Evolutionary conservation across 2,113 vertebrate genomes (phyloP).

Genomic region (Burhinus oedicnemus): DNA sequence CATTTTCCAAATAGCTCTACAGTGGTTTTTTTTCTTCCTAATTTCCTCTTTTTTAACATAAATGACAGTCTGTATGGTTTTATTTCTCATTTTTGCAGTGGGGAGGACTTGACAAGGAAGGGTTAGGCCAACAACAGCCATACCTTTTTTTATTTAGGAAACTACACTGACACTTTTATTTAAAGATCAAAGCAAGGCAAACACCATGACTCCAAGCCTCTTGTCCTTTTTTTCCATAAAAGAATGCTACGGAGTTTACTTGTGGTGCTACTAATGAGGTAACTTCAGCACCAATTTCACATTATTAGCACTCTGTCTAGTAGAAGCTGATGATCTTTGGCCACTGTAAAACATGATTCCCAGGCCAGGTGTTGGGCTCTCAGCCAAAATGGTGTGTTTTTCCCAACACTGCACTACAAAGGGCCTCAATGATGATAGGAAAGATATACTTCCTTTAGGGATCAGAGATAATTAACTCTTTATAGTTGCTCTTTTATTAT

Average conservation of each 20-base stretch:
- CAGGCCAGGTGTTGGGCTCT: slow-evolving; percentile 69
- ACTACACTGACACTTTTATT: slow-evolving; percentile 15
- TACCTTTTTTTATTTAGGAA: not conserved
- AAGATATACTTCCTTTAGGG: slow-evolving; percentile 71
- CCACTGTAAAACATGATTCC: slow-evolving; percentile 64
- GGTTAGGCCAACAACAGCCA: not conserved
- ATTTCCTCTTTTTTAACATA: not conserved
- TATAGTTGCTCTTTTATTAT: slow-evolving; percentile 65
- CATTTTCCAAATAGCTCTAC: not conserved
- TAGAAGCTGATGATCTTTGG: slow-evolving; percentile 60
- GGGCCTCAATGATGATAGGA: slow-evolving; percentile 58
- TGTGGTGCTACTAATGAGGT: slow-evolving; percentile 48
- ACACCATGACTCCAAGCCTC: slow-evolving; percentile 3
- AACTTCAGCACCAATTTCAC: slow-evolving; percentile 50
- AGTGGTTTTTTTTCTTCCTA: not conserved
- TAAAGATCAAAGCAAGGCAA: slow-evolving; percentile 44
- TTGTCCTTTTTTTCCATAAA: not conserved
- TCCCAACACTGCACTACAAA: slow-evolving; percentile 57
- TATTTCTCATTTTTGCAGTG: not conserved
- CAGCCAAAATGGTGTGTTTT: slow-evolving; percentile 64
- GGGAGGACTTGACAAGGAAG: not conserved
- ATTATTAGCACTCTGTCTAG: slow-evolving; percentile 48
- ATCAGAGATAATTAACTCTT: slow-evolving; percentile 69
- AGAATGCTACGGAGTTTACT: slow-evolving; percentile 3
- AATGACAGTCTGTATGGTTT: not conserved